Evolutionary conservation across 92 coral and sea anemone genomes (phyloP).

Genomic region (Plumapathes pennacea): DNA sequence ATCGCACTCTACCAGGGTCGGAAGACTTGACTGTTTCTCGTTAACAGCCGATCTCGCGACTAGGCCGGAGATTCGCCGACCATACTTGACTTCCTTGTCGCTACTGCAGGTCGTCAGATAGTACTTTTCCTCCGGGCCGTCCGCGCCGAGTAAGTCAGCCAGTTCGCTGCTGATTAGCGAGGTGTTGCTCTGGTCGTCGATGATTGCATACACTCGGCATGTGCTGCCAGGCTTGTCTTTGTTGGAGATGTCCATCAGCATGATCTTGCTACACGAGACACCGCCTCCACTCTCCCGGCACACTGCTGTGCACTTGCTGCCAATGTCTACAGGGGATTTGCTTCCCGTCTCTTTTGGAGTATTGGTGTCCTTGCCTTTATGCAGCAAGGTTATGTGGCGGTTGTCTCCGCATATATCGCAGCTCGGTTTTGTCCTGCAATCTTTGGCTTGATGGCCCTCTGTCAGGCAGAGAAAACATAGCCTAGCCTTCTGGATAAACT

Average conservation of each 20-base stretch:
- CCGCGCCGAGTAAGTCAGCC: conserved; percentile 54
- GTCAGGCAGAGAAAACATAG: conserved; percentile 60
- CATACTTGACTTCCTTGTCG: conserved; percentile 29
- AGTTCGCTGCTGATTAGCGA: conserved; percentile 47
- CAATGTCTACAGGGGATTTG: conserved; percentile 5
- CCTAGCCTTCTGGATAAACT: conserved; percentile 38
- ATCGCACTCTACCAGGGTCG: conserved; percentile 53
- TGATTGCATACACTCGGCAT: conserved; percentile 35
- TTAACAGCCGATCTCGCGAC: conserved; percentile 14
- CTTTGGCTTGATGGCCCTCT: conserved; percentile 30
- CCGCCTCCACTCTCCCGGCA: conserved; percentile 40
- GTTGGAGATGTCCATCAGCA: conserved; percentile 39
- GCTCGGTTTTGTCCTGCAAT: conserved; percentile 33
- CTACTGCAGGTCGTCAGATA: conserved; percentile 48
- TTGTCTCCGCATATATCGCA: conserved; percentile 54
- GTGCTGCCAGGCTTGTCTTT: conserved; percentile 3
- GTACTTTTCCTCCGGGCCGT: conserved; percentile 33
- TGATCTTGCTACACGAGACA: conserved; percentile 43
- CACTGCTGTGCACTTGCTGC: conserved; percentile 26
- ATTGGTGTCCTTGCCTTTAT: conserved; percentile 35
- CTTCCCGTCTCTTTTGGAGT: conserved; percentile 7
- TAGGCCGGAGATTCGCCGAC: conserved; percentile 34
- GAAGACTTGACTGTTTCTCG: conserved; percentile 7
- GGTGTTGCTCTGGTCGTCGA: conserved; percentile 56
- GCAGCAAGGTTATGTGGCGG: conserved; percentile 44